Evolutionary conservation across 2,797 vertebrate species (phyloP).

Genomic region (Eleutherodactylus coqui): DNA sequence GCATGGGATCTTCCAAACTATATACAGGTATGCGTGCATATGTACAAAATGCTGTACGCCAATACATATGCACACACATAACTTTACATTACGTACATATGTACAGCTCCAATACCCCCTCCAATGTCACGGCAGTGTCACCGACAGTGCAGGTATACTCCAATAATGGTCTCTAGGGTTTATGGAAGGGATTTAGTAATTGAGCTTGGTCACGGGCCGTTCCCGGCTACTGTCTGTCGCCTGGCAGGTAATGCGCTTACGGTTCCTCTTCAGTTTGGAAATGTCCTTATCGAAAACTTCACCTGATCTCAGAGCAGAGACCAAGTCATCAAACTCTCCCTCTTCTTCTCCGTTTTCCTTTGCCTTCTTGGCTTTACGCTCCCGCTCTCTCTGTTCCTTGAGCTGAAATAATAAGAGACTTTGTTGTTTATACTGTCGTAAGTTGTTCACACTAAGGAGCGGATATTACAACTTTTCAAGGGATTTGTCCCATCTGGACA

Average conservation of each 20-base stretch:
- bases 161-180: constrained; percentile 26
- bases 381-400: constrained; percentile 94
- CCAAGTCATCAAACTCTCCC: constrained; percentile 96
- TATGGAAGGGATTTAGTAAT: constrained; percentile 80
- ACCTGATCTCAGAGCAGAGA: constrained; percentile 93
- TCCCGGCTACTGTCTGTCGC: constrained; percentile 87
- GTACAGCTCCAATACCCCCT: constrained; percentile 57
- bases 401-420: constrained; percentile 76
- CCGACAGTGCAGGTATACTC: constrained; percentile 45
- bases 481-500: no score
- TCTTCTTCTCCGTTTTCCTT: constrained; percentile 94
- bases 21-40: constrained; percentile 59
- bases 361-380: constrained; percentile 89
- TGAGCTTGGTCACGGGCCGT: constrained; percentile 94
- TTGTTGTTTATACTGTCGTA: no score
- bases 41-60: constrained; percentile 37
- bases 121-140: constrained; percentile 72
- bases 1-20: constrained; percentile 54
- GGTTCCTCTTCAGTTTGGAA: constrained; percentile 97
- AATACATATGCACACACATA: constrained; percentile 61
- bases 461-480: no score
- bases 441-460: no score
- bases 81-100: constrained; percentile 72
- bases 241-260: constrained; percentile 92
- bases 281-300: constrained; percentile 99